phyloP scores from a whole-genome alignment of 2,888 invertebrate genomes.

The Acronicta psi region DNA sequence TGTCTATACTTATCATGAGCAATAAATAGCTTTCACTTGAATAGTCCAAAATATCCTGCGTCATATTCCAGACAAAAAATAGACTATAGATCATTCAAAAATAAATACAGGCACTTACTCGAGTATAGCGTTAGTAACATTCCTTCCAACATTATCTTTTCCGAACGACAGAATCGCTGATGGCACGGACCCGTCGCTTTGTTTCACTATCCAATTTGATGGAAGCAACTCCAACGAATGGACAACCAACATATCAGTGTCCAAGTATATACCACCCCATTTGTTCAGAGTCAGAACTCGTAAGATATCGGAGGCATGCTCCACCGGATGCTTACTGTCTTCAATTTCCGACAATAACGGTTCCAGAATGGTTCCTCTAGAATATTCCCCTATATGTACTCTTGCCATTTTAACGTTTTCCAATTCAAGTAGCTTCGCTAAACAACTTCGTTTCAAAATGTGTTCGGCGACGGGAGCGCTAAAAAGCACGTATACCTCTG shows the following conservation, averaged over 20 bases:
- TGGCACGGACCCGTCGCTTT: neutral
- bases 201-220: slow-evolving; percentile 73
- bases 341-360: slow-evolving; percentile 14
- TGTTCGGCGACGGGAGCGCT: slow-evolving; percentile 18
- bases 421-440: slow-evolving; percentile 19
- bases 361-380: slow-evolving; percentile 30
- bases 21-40: too few species aligned
- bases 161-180: slow-evolving; percentile 7
- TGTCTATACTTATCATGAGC: too few species aligned
- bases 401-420: slow-evolving; percentile 36
- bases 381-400: slow-evolving; percentile 67
- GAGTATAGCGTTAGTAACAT: slow-evolving; percentile 4
- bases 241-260: slow-evolving; percentile 91
- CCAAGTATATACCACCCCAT: slow-evolving; percentile 92
- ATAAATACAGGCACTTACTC: slow-evolving; percentile 3
- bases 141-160: slow-evolving; percentile 12
- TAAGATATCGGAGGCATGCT: slow-evolving; percentile 90
- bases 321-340: slow-evolving; percentile 13
- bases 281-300: slow-evolving; percentile 91
- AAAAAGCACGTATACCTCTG: slow-evolving; percentile 18
- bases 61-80: too few species aligned
- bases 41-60: too few species aligned
- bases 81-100: neutral
- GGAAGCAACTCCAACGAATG: slow-evolving; percentile 85
- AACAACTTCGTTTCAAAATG: slow-evolving; percentile 15